These are phyloP conservation scores for Gobius niger DNA, from an alignment of 2,113 vertebrate species.

Conservation along the genomic window DNA sequence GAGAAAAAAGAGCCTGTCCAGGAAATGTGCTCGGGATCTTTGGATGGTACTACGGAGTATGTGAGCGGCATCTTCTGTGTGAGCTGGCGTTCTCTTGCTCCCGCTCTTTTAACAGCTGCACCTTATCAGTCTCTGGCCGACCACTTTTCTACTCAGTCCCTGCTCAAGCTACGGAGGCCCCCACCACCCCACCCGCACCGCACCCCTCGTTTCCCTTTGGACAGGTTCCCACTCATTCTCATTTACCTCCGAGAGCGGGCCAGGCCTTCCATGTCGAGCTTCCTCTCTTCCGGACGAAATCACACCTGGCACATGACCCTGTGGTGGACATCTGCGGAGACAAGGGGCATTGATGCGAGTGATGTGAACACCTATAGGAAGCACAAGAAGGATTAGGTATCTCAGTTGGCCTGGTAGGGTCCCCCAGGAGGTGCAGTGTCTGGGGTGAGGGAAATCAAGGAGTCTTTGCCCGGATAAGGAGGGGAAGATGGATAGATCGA, in stretches of 20 bases:
- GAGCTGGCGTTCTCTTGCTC: constrained; percentile 10
- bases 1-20: constrained; percentile 12
- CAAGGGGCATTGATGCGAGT: too few species aligned
- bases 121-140: constrained; percentile 64
- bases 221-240: constrained; percentile 33
- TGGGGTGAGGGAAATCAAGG: too few species aligned
- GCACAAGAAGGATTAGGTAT: too few species aligned
- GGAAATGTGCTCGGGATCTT: background rate
- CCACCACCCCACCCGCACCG: too few species aligned
- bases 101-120: constrained; percentile 65
- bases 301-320: constrained; percentile 9
- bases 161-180: constrained; percentile 42
- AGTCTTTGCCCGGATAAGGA: too few species aligned
- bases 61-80: constrained; percentile 29
- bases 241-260: constrained; percentile 40
- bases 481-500: too few species aligned
- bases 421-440: too few species aligned
- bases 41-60: constrained; percentile 5
- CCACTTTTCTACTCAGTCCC: constrained; percentile 58
- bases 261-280: constrained; percentile 6
- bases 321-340: background rate
- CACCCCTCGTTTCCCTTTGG: constrained; percentile 59
- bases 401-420: too few species aligned
- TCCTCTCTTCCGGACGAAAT: constrained; percentile 9
- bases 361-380: too few species aligned